phyloP scores from a whole-genome alignment of 2,113 vertebrate genomes.

The Apteryx owenii region DNA sequence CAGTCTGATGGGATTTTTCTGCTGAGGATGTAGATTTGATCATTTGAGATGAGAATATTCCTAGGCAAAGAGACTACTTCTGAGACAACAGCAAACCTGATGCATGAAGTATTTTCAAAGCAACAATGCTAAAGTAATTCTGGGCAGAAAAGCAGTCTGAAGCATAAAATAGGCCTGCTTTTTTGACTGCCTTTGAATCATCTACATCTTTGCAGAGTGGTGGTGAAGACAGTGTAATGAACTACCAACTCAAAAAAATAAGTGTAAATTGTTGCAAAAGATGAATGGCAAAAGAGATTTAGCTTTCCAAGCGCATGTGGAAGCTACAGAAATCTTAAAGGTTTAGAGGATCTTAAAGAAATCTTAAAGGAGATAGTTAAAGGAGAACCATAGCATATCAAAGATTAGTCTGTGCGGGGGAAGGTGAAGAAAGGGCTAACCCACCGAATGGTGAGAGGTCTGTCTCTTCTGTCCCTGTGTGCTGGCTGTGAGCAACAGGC shows the following conservation, averaged over 20 bases:
- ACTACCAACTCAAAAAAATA: background rate
- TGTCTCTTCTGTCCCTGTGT: background rate
- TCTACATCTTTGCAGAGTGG: background rate
- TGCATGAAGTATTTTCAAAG: background rate
- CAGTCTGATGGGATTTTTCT: background rate
- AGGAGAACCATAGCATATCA: background rate
- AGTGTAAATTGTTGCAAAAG: background rate
- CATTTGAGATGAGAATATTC: background rate
- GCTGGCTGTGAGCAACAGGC: background rate
- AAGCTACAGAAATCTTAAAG: background rate
- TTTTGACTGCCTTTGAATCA: background rate
- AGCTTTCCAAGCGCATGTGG: background rate
- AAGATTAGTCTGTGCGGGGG: background rate
- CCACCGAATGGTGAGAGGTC: rapidly evolving
- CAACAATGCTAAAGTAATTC: background rate
- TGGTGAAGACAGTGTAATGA: background rate
- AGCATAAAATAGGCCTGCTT: background rate
- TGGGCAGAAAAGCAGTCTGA: background rate
- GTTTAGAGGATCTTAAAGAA: no score
- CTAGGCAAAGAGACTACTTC: background rate
- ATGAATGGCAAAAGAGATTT: background rate
- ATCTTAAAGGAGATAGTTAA: background rate
- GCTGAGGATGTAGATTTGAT: background rate
- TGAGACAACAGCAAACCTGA: background rate
- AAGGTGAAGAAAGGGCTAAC: background rate